Evolutionary conservation across 2,113 vertebrate species (phyloP).

Genomic region (Bos indicus): DNA sequence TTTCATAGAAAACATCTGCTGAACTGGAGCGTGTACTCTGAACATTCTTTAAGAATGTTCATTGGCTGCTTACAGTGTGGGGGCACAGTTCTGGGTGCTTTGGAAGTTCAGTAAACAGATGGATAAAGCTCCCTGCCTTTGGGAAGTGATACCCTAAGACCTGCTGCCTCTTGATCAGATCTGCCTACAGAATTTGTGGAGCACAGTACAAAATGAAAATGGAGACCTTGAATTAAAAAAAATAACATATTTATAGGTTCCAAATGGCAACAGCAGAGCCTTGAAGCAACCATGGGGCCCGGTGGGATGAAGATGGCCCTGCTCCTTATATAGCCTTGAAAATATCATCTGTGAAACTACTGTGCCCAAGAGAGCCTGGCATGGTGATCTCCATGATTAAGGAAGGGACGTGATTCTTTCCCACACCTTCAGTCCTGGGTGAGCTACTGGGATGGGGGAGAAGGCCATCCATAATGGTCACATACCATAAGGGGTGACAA

Average conservation of each 20-base stretch:
- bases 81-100: background rate
- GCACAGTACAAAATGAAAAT: background rate
- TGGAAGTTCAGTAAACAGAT: background rate
- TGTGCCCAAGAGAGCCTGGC: background rate
- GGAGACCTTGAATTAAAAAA: background rate
- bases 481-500: background rate
- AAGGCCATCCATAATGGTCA: too few relatives aligned
- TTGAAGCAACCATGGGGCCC: background rate
- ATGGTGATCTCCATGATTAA: rapidly evolving
- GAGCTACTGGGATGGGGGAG: background rate
- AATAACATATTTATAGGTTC: background rate
- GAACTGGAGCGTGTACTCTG: background rate
- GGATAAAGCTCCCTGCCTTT: background rate
- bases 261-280: background rate
- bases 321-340: background rate
- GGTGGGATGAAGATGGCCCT: background rate
- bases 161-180: background rate
- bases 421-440: too few relatives aligned
- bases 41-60: background rate
- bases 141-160: background rate
- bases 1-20: background rate
- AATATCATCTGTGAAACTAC: background rate
- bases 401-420: background rate
- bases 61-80: background rate
- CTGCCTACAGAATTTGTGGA: background rate